A percentile compares a stretch with the other conserved stretches of the same genome.
Evolutionary conservation across 2,113 vertebrate species (phyloP).

Genomic region (Zapus hudsonius): DNA sequence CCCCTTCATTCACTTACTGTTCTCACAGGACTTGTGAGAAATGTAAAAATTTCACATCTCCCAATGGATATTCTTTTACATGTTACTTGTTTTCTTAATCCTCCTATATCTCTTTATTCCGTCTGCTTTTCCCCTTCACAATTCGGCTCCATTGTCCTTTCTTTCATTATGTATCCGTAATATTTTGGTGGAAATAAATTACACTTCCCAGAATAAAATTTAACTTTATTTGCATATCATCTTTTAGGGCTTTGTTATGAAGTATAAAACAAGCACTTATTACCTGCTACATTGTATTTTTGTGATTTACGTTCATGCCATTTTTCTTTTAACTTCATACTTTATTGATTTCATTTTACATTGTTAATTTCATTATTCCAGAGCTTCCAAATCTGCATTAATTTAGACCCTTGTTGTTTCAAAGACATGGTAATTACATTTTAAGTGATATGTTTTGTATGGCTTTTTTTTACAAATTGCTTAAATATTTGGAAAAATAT

Average conservation of each 20-base stretch:
- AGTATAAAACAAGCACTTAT: too few relatives aligned
- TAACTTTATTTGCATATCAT: not conserved
- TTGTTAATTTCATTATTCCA: not conserved
- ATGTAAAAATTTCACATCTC: not conserved
- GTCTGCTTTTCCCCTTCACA: too few relatives aligned
- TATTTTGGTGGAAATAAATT: not conserved
- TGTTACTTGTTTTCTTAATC: too few relatives aligned
- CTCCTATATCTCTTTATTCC: too few relatives aligned
- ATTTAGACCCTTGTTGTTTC: not conserved
- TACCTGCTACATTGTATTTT: not conserved
- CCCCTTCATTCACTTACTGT: not conserved
- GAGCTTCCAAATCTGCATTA: slow-evolving; percentile 3
- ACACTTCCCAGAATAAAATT: not conserved
- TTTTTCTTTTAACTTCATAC: not conserved
- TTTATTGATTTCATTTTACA: not conserved
- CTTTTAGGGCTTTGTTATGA: too few relatives aligned
- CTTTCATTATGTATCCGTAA: not conserved
- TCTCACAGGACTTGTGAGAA: not conserved
- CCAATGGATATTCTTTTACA: not conserved
- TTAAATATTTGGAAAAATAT: not conserved
- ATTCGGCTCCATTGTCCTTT: too few relatives aligned
- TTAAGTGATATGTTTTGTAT: not conserved
- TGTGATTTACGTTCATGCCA: not conserved
- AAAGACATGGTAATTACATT: slow-evolving; percentile 6
- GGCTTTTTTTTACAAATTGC: not conserved